A percentile compares a stretch with the other conserved stretches of the same genome.
phyloP scores from a whole-genome alignment of 2,888 invertebrate genomes.

The Neoaliturus tenellus region DNA sequence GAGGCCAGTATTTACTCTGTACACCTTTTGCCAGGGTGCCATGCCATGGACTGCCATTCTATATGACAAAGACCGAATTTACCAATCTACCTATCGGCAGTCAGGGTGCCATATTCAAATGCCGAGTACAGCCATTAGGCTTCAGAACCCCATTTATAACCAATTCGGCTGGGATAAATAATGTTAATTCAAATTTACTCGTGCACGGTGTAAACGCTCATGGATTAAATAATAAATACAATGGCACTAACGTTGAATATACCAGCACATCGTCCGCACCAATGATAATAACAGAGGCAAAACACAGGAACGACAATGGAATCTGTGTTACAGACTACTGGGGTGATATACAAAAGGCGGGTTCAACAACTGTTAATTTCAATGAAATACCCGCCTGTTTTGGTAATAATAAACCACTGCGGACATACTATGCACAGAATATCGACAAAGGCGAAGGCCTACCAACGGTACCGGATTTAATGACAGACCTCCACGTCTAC shows the following conservation, averaged over 20 bases:
- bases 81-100: not conserved
- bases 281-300: not conserved
- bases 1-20: not conserved
- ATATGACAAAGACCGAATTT: slow-evolving; percentile 5
- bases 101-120: not conserved
- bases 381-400: slow-evolving; percentile 22
- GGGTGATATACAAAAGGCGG: not conserved
- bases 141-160: not conserved
- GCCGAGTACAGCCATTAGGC: not conserved
- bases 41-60: not conserved
- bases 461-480: slow-evolving; percentile 1
- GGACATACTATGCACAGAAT: slow-evolving; percentile 6
- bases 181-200: not conserved
- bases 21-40: not conserved
- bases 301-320: not conserved
- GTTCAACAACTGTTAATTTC: not conserved
- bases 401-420: slow-evolving; percentile 10
- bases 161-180: not conserved
- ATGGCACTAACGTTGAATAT: not conserved
- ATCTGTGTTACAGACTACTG: not conserved
- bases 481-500: not conserved
- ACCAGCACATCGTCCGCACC: not conserved
- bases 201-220: not conserved
- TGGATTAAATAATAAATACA: not conserved
- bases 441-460: not conserved